Conservation (phyloP, 2,797 vertebrate genomes). For the Tamandua tetradactyla region DNA sequence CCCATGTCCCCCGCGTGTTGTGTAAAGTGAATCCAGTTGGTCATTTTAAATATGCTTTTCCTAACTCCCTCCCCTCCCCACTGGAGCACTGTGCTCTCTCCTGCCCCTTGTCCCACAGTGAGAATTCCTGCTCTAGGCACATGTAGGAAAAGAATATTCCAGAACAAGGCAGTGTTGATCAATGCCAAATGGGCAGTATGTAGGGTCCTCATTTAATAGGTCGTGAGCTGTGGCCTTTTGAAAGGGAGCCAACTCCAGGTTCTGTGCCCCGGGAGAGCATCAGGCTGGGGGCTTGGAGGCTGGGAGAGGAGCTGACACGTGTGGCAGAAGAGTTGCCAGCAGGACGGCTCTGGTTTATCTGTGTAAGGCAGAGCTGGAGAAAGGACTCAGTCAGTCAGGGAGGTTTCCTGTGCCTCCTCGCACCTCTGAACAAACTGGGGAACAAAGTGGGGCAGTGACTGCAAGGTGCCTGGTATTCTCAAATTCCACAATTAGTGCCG, state of each 20-base stretch:
- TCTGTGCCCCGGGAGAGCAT: not conserved
- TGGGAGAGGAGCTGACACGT: not conserved
- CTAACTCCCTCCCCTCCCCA: not conserved
- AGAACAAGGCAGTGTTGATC: not conserved
- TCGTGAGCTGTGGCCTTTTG: not conserved
- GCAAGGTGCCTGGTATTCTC: not conserved
- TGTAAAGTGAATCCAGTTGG: not conserved
- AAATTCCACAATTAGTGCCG: not conserved
- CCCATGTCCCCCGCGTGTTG: not conserved
- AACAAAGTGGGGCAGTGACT: not conserved
- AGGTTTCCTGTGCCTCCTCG: not conserved
- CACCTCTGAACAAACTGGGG: slow-evolving; percentile 11
- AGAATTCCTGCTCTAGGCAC: not conserved
- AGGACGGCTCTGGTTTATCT: slow-evolving; percentile 61
- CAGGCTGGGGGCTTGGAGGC: slow-evolving; percentile 14
- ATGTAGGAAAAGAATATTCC: not conserved
- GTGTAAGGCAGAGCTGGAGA: not conserved
- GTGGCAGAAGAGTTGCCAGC: slow-evolving; percentile 54
- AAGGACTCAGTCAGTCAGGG: not conserved
- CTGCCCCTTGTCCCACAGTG: not conserved
- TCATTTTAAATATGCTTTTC: not conserved
- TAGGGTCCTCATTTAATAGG: not conserved
- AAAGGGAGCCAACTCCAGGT: not conserved
- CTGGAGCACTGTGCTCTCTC: not conserved
- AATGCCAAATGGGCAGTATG: not conserved